phyloP scores from a whole-genome alignment of 2,888 invertebrate species.

The Polydesmus complanatus region DNA sequence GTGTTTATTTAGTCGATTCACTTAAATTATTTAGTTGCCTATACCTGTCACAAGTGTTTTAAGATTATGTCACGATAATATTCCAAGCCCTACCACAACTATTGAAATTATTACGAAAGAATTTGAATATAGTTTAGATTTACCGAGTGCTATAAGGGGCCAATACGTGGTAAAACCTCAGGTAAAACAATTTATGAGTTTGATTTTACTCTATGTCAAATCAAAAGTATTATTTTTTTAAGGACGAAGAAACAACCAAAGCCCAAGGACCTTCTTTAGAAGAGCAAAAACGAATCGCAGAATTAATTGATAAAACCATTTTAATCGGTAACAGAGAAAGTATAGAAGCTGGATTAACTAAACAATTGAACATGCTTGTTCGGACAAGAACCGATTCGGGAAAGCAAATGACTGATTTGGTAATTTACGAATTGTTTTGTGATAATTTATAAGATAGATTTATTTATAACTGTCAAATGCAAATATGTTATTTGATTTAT shows the following conservation, averaged over 20 bases:
- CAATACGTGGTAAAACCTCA: constrained; percentile 46
- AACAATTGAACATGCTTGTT: constrained; percentile 43
- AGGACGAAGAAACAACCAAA: constrained; percentile 54
- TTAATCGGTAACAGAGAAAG: constrained; percentile 1
- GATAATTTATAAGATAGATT: neutral
- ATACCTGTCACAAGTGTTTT: neutral
- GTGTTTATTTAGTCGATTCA: neutral
- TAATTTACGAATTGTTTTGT: constrained; percentile 25
- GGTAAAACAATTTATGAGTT: constrained; percentile 32
- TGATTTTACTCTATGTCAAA: neutral
- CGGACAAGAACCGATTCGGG: constrained; percentile 74
- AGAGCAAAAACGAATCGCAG: constrained; percentile 2
- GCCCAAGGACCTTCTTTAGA: constrained; percentile 44
- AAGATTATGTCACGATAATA: neutral
- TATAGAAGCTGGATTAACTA: constrained; percentile 9
- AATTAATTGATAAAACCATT: neutral
- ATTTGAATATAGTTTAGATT: constrained; percentile 65
- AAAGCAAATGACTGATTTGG: constrained; percentile 69
- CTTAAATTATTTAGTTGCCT: neutral
- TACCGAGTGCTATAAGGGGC: constrained; percentile 48
- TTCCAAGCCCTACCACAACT: constrained; percentile 63
- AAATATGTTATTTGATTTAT: neutral
- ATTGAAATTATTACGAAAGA: constrained; percentile 64
- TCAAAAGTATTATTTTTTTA: constrained; percentile 20
- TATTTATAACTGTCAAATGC: neutral